Conservation (phyloP, 1,140 invertebrate genomes). For the Gonioctena quinquepunctata region DNA sequence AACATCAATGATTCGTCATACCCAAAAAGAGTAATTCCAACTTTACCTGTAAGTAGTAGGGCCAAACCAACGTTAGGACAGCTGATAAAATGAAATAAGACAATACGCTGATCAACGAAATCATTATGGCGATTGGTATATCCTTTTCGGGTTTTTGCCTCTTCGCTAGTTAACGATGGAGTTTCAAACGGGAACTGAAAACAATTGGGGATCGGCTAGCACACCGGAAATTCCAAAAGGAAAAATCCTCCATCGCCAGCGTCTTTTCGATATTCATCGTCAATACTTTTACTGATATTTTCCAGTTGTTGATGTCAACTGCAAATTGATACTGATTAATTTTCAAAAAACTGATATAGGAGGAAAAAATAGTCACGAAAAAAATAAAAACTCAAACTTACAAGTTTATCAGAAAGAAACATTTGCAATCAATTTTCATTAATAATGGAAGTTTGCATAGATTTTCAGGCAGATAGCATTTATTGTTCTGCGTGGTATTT, state of each 20-base stretch:
- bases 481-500: no score
- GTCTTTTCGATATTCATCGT: conserved; percentile 56
- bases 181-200: conserved; percentile 93
- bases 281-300: conserved; percentile 59
- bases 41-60: conserved; percentile 84
- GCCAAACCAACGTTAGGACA: conserved; percentile 90
- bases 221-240: conserved; percentile 82
- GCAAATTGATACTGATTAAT: no score
- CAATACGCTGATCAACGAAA: conserved; percentile 80
- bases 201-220: conserved; percentile 86
- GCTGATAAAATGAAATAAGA: conserved; percentile 87
- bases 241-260: conserved; percentile 77
- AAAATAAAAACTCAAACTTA: no score
- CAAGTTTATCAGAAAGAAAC: no score
- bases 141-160: conserved; percentile 86
- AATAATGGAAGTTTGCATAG: no score
- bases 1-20: no score
- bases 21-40: no score
- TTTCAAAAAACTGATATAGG: no score
- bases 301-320: conserved; percentile 72
- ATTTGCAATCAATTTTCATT: no score
- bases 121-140: conserved; percentile 85
- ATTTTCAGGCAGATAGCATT: no score
- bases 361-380: no score
- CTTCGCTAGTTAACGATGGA: conserved; percentile 84